Evolutionary conservation across 2,797 vertebrate species (phyloP).

Genomic region (Anguilla megastoma): DNA sequence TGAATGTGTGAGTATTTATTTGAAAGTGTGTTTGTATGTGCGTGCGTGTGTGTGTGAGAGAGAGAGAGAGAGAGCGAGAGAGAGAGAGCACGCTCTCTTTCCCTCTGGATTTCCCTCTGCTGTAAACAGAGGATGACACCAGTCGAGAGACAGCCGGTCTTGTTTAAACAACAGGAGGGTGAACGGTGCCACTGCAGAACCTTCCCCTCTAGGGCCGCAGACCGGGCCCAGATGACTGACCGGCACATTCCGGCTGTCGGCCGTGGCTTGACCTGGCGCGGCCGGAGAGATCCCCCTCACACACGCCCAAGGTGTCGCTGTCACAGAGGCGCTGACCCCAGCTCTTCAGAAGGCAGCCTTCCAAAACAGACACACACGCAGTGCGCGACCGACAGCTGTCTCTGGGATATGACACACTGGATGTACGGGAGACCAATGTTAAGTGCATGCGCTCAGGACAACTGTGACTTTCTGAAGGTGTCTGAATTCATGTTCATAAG

Average conservation of each 20-base stretch:
- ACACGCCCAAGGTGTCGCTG: neutral
- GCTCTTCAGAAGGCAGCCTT: neutral
- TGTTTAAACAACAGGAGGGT: constrained; percentile 63
- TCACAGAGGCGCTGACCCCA: neutral
- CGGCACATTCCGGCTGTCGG: neutral
- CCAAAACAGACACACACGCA: neutral
- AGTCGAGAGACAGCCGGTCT: constrained; percentile 62
- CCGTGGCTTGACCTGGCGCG: neutral
- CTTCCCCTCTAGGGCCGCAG: constrained; percentile 32
- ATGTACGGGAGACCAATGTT: neutral
- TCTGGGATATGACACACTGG: neutral
- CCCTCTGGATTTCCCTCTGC: constrained; percentile 62
- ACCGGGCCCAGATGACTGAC: constrained; percentile 19
- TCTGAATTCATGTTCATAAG: neutral
- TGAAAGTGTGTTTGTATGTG: constrained; percentile 11
- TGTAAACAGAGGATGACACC: constrained; percentile 67
- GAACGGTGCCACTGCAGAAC: constrained; percentile 46
- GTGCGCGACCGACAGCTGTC: neutral
- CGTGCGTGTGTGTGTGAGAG: neutral
- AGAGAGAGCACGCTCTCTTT: constrained; percentile 20
- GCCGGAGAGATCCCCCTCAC: neutral
- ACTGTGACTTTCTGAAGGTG: neutral
- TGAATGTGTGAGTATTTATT: constrained; percentile 7
- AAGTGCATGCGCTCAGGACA: neutral
- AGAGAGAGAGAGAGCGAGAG: neutral